A percentile compares a stretch with the other conserved stretches of the same genome.
Evolutionary conservation across 1,140 invertebrate species (phyloP).

Genomic region (Melipona quadrifasciata): DNA sequence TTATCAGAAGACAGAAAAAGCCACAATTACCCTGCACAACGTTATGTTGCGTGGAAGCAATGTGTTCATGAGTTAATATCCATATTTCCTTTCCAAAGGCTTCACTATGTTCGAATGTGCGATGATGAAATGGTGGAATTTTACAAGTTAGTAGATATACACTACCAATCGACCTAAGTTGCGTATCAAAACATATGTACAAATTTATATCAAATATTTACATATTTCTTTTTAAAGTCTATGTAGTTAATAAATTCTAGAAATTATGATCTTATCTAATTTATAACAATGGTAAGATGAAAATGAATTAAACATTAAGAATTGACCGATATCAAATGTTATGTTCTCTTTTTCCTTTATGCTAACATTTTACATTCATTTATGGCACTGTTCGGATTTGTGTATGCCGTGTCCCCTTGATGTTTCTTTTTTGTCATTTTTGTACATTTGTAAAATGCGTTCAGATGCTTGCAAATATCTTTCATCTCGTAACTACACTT

Average conservation of each 20-base stretch:
- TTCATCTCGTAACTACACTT: constrained; percentile 42
- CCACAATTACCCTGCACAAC: constrained; percentile 29
- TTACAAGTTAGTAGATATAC: constrained; percentile 53
- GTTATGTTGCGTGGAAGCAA: constrained; percentile 55
- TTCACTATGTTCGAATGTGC: constrained; percentile 55
- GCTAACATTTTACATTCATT: constrained; percentile 60
- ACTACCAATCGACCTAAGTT: constrained; percentile 41
- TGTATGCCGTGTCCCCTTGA: constrained; percentile 45
- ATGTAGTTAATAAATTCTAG: constrained; percentile 56
- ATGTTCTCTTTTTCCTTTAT: constrained; percentile 29
- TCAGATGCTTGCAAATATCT: constrained; percentile 37
- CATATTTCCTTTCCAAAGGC: constrained; percentile 54
- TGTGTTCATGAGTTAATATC: constrained; percentile 50
- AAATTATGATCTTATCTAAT: constrained; percentile 56
- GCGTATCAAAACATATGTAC: constrained; percentile 69
- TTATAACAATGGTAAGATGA: constrained; percentile 52
- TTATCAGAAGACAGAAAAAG: constrained; percentile 4
- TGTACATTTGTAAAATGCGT: constrained; percentile 47
- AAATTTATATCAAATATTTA: constrained; percentile 71
- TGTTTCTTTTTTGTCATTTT: constrained; percentile 15
- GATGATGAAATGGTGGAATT: constrained; percentile 46
- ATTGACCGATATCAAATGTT: constrained; percentile 58
- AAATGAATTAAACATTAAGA: constrained; percentile 61
- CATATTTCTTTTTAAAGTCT: constrained; percentile 61
- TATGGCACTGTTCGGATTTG: constrained; percentile 62